Percentiles rank a stretch among this genome's conserved stretches.
These are phyloP conservation scores for Amphimedon queenslandica DNA, from an alignment of 37 sponge, comb jelly and placozoan species.

Conservation along the genomic window DNA sequence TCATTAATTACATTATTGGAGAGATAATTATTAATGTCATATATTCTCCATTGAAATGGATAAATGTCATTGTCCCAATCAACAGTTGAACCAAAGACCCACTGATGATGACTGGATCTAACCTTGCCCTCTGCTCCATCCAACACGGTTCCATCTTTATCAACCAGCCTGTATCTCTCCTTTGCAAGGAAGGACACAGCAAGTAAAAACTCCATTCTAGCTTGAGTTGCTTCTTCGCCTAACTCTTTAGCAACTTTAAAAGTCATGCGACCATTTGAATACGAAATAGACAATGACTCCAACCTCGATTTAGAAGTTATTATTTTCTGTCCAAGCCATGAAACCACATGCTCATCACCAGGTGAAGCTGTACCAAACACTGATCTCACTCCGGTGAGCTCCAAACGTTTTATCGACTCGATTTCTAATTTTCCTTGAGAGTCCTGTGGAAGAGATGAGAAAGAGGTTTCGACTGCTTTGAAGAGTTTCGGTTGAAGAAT, in stretches of 20 bases:
- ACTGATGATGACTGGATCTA: constrained; percentile 23
- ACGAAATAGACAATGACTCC: background rate
- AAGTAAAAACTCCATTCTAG: constrained; percentile 35
- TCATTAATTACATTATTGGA: background rate
- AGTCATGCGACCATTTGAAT: constrained; percentile 14
- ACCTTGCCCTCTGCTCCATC: constrained; percentile 11
- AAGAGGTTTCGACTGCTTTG: constrained; percentile 8
- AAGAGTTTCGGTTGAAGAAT: constrained; percentile 17
- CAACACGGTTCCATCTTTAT: constrained; percentile 11
- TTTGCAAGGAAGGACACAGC: constrained; percentile 29
- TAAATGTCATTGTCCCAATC: constrained; percentile 23
- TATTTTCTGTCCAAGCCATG: constrained; percentile 49
- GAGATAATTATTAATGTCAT: constrained; percentile 47
- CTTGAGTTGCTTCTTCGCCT: constrained; percentile 25
- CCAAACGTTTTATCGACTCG: constrained; percentile 17
- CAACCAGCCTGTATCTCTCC: constrained; percentile 30
- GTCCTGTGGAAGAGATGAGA: constrained; percentile 2
- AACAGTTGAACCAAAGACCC: constrained; percentile 37
- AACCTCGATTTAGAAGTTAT: constrained; percentile 29
- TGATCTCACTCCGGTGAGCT: constrained; percentile 3
- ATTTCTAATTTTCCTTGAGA: constrained; percentile 24
- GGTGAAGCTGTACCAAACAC: constrained; percentile 28
- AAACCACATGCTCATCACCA: constrained; percentile 45
- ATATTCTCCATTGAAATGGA: constrained; percentile 48
- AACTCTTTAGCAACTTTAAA: constrained; percentile 21